Base-by-base conservation (phyloP, 2,113 vertebrate species). In the Macroglossus sobrinus region DNA sequence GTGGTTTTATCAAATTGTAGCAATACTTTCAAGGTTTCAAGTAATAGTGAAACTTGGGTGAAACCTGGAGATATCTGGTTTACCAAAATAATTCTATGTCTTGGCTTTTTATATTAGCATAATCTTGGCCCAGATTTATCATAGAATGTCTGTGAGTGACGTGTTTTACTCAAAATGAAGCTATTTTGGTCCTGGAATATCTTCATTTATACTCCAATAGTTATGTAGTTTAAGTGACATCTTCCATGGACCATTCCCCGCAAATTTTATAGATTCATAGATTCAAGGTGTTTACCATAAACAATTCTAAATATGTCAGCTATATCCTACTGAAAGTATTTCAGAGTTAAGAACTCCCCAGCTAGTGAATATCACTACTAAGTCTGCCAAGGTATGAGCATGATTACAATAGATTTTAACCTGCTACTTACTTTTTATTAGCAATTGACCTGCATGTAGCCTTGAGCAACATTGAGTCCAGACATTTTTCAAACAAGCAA, bases 11-110 rank as follows among this genome's bases (percentile, higher is more conserved):
- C 33, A 84, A 89, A 19, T 5, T 22, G 8, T 43, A 43, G 2
- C n/a, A 50, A 55, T 33, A 68, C 35, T 92, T 86, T 40, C 8
- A 68, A 84, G 14, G 4, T 64, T 71, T 6, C 11, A 72, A 8
- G 2, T 9, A 40, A 8, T 21, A 5, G 35, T 24, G 9, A 66
- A 92, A 57, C 2, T 0, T 12, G 12, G 0, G 4, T 30, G 7
- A 97, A 93, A 71, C 16, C 1, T 68, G 3, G 2, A 80, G 14
- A 50, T 21, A 81, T 24, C 7, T 90, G 7, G 33, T 33, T 4
- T 69, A 18, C 10, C 16, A 63, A 79, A 84, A 50, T 1, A 7
- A 43, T 1, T 50, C 15, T 84, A 26, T 0, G 24, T 21, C 24
- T 9, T n/a, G 16, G 18, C 4, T 24, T 72, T 81, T 69, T 9